These are phyloP conservation scores for Leptinotarsa undecemlineata DNA, from an alignment of 1,140 invertebrate species.

Conservation along the genomic window DNA sequence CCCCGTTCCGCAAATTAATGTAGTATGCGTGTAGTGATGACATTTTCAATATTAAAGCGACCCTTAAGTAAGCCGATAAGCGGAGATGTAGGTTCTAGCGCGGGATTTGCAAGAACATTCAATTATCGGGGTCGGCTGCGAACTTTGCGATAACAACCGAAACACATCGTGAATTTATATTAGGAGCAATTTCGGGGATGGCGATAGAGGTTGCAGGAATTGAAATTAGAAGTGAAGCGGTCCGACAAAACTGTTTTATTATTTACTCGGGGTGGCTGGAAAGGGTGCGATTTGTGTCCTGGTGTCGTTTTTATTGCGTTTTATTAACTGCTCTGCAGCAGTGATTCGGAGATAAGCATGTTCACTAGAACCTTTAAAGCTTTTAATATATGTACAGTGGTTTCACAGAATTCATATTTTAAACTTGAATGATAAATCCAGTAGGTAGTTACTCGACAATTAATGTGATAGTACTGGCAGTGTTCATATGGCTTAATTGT, in stretches of 20 bases:
- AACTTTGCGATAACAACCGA: constrained; percentile 37
- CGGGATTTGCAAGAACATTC: constrained; percentile 40
- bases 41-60: constrained; percentile 38
- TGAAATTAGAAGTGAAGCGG: constrained; percentile 21
- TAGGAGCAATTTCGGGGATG: constrained; percentile 22
- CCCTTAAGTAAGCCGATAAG: constrained; percentile 36
- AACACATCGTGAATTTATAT: constrained; percentile 43
- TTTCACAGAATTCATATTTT: too few relatives aligned
- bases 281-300: constrained; percentile 11
- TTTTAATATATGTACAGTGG: too few relatives aligned
- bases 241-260: constrained; percentile 27
- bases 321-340: constrained; percentile 11
- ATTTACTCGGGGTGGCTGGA: constrained; percentile 4
- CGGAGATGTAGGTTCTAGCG: constrained; percentile 29
- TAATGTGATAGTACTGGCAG: too few relatives aligned
- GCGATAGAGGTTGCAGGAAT: constrained; percentile 10
- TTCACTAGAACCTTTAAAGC: too few relatives aligned
- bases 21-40: constrained; percentile 37
- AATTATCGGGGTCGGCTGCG: constrained; percentile 36
- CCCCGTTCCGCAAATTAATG: constrained; percentile 34
- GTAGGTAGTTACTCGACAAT: too few relatives aligned
- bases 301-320: constrained; percentile 16
- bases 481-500: too few relatives aligned
- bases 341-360: neutral
- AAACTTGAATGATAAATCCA: too few relatives aligned